Evolutionary conservation across 2,888 invertebrate genomes (phyloP).

Genomic region (Agonopterix subpropinquella): DNA sequence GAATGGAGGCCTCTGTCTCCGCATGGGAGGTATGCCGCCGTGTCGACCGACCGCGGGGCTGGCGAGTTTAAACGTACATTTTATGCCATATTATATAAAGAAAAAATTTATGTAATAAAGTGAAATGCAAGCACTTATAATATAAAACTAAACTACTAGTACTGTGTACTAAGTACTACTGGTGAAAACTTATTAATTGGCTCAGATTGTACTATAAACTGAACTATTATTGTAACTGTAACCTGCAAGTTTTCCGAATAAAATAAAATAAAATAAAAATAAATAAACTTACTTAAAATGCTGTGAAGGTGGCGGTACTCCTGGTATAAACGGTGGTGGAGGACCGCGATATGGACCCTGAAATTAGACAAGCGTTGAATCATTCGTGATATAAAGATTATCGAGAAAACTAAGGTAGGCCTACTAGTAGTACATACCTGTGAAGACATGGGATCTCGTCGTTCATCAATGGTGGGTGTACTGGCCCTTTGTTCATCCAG

Average conservation of each 20-base stretch:
- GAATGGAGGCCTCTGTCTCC: slow-evolving; percentile 28
- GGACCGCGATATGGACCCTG: slow-evolving; percentile 48
- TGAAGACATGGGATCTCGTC: slow-evolving; percentile 53
- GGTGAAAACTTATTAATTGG: too few species aligned
- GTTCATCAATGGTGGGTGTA: slow-evolving; percentile 83
- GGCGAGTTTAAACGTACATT: too few species aligned
- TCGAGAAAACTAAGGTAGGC: not conserved
- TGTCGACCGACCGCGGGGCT: slow-evolving; percentile 22
- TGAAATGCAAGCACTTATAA: too few species aligned
- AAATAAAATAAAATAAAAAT: too few species aligned
- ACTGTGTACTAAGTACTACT: too few species aligned
- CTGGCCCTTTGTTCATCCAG: slow-evolving; percentile 79
- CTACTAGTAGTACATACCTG: slow-evolving; percentile 33
- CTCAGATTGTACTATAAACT: too few species aligned
- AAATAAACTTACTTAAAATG: slow-evolving; percentile 41
- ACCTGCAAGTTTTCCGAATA: too few species aligned
- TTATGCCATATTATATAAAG: too few species aligned
- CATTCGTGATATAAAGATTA: not conserved
- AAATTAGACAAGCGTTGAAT: slow-evolving; percentile 6
- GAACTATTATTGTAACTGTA: too few species aligned
- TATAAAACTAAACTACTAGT: too few species aligned
- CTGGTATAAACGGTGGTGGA: slow-evolving; percentile 41
- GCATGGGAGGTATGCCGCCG: slow-evolving; percentile 28
- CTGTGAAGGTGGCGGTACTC: slow-evolving; percentile 41
- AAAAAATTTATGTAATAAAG: too few species aligned